These are phyloP conservation scores for Paramuricea clavata DNA, from an alignment of 92 coral and sea anemone genomes.

Conservation along the genomic window DNA sequence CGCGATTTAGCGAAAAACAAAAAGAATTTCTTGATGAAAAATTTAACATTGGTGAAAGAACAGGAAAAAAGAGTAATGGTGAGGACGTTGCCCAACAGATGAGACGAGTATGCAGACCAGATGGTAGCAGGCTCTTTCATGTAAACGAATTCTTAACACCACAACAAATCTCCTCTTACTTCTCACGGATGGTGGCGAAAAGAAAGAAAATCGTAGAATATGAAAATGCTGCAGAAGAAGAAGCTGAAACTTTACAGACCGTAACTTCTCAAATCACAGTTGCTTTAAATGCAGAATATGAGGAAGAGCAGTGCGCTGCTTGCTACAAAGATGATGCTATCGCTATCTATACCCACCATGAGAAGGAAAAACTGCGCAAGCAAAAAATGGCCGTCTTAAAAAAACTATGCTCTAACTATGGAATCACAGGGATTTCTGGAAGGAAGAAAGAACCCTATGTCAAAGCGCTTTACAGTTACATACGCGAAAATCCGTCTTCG, in stretches of 20 bases:
- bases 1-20: too few species aligned
- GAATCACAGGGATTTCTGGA: constrained; percentile 46
- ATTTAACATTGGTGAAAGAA: too few species aligned
- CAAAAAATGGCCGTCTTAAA: constrained; percentile 30
- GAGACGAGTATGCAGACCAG: constrained; percentile 53
- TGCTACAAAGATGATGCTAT: not conserved
- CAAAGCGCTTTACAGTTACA: constrained; percentile 24
- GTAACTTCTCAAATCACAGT: not conserved
- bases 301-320: not conserved
- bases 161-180: too few species aligned
- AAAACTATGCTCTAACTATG: constrained; percentile 36
- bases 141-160: constrained; percentile 59
- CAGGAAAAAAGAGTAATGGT: constrained; percentile 58
- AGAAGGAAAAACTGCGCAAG: constrained; percentile 44
- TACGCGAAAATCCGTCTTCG: constrained; percentile 38
- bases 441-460: constrained; percentile 46
- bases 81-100: constrained; percentile 66
- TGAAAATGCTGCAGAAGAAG: not conserved
- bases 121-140: constrained; percentile 60
- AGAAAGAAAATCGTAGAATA: constrained; percentile 38
- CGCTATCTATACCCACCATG: not conserved
- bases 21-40: constrained; percentile 53
- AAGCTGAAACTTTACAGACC: not conserved
- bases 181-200: too few species aligned
- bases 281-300: not conserved